Percentiles rank a stretch among this genome's conserved stretches.
Conservation (phyloP, 2,113 vertebrate species). For the Trematocara nigrifrons region DNA sequence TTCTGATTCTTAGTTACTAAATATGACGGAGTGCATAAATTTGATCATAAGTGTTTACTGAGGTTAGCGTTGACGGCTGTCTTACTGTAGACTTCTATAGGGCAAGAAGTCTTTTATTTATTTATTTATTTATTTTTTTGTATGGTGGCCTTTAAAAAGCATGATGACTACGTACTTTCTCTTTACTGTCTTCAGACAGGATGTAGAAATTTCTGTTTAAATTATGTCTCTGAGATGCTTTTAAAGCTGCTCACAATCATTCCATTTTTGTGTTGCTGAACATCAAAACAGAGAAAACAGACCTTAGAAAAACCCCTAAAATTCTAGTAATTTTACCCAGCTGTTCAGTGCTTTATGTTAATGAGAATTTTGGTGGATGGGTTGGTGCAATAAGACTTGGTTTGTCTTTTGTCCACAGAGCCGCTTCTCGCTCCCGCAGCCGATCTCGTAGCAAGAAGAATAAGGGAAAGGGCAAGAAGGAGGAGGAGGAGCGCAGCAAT, state of each 20-base stretch:
- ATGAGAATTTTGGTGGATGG: not conserved
- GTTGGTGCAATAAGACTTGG: not conserved
- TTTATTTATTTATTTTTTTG: not conserved
- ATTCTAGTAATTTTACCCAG: not conserved
- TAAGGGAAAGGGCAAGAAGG: slow-evolving; percentile 69
- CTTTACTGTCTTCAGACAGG: not conserved
- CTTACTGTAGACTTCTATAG: not conserved
- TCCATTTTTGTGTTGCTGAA: not conserved
- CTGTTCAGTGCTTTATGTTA: not conserved
- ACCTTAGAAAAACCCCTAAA: fast-evolving
- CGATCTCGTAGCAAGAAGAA: slow-evolving; percentile 73
- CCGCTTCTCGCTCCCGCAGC: slow-evolving; percentile 85
- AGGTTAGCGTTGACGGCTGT: fast-evolving
- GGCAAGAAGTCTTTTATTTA: not conserved
- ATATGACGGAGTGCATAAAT: not conserved
- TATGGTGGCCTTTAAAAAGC: not conserved
- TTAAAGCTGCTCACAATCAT: not conserved
- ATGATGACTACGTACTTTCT: fast-evolving
- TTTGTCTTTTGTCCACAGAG: slow-evolving; percentile 55
- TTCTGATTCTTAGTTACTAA: not conserved
- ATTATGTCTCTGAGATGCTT: not conserved
- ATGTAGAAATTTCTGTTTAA: not conserved
- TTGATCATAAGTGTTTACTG: not conserved
- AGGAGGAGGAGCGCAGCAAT: slow-evolving; percentile 65
- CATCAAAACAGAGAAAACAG: not conserved